These are phyloP conservation scores for Myotis findleyi DNA, from an alignment of 2,797 vertebrate genomes.

Conservation along the genomic window DNA sequence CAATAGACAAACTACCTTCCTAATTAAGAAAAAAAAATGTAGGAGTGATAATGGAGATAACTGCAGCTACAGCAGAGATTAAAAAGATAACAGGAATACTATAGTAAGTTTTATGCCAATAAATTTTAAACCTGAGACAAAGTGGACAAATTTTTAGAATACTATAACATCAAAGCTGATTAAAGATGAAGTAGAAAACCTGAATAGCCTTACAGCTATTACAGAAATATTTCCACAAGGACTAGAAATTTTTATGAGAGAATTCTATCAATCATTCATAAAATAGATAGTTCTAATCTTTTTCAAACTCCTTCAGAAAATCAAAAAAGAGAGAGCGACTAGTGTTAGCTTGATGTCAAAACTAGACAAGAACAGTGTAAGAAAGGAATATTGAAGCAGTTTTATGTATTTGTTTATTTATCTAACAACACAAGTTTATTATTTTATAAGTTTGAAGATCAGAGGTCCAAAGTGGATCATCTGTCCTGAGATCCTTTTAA, in stretches of 20 bases:
- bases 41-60: not conserved
- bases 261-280: not conserved
- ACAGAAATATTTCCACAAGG: not conserved
- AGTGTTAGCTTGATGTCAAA: not conserved
- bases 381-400: constrained; percentile 30
- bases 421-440: too few species aligned
- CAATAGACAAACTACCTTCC: not conserved
- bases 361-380: constrained; percentile 4
- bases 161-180: not conserved
- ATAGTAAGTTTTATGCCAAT: not conserved
- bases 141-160: not conserved
- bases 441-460: too few species aligned
- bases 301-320: not conserved
- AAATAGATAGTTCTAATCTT: not conserved
- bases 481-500: too few species aligned
- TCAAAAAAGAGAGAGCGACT: not conserved
- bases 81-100: not conserved
- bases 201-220: not conserved
- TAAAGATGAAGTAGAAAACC: constrained; percentile 38
- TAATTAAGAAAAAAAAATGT: not conserved
- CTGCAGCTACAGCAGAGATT: not conserved
- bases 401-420: not conserved
- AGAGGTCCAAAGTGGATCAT: too few species aligned
- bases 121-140: constrained; percentile 11
- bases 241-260: not conserved